Conservation (phyloP, 2,113 vertebrate genomes). For the Anolis carolinensis region DNA sequence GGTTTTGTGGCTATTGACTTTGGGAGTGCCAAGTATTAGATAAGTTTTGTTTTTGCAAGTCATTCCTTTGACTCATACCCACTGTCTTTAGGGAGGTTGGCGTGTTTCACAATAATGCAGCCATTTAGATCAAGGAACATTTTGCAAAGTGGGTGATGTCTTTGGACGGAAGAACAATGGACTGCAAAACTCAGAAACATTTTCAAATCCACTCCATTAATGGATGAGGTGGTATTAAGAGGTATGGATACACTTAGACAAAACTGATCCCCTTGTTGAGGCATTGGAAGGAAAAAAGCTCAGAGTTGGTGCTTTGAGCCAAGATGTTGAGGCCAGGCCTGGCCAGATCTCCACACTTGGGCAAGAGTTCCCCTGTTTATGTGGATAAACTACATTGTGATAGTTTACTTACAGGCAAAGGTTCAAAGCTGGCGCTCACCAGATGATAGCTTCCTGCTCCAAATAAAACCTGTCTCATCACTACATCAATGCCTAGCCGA, state of each 20-base stretch:
- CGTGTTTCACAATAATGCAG: neutral
- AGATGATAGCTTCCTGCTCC: constrained; percentile 91
- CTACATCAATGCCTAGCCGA: constrained; percentile 85
- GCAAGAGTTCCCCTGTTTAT: no score
- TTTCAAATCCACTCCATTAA: no score
- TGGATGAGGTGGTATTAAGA: no score
- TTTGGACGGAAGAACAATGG: neutral
- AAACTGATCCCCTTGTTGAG: no score
- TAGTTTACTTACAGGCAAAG: constrained; percentile 84
- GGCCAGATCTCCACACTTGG: neutral
- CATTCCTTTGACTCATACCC: neutral
- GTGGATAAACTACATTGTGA: accelerated
- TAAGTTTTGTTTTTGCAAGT: constrained; percentile 16
- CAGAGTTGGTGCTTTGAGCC: no score
- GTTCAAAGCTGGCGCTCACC: constrained; percentile 86
- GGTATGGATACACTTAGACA: no score
- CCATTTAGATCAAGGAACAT: neutral
- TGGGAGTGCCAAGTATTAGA: neutral
- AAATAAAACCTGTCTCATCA: constrained; percentile 92
- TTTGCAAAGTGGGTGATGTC: neutral
- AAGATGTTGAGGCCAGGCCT: no score
- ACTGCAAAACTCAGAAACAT: neutral
- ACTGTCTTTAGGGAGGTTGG: neutral
- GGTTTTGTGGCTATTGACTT: neutral
- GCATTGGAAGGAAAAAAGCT: neutral